phyloP scores from a whole-genome alignment of 2,888 invertebrate genomes.

The Corythucha ciliata region DNA sequence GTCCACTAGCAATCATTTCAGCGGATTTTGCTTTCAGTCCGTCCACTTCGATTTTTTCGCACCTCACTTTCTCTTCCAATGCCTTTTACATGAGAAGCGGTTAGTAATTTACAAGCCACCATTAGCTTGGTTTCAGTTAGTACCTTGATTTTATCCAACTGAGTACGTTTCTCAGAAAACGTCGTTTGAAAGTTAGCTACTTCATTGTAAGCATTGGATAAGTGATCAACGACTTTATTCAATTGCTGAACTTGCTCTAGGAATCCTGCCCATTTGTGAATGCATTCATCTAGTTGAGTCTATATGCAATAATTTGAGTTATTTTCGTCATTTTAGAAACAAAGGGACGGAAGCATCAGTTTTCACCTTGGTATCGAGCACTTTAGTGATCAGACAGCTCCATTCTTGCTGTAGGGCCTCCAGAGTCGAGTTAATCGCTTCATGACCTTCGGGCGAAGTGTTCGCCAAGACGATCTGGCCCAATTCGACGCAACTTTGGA shows the following conservation, averaged over 20 bases:
- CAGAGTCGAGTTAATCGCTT: conserved; percentile 72
- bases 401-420: conserved; percentile 80
- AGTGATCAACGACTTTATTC: conserved; percentile 68
- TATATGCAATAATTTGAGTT: conserved; percentile 24
- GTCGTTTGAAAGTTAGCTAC: conserved; percentile 66
- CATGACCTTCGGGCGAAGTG: conserved; percentile 80
- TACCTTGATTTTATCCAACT: conserved; percentile 69
- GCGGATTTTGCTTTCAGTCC: conserved; percentile 70
- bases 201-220: conserved; percentile 65
- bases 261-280: conserved; percentile 85
- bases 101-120: conserved; percentile 7
- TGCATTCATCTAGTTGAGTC: conserved; percentile 73
- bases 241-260: conserved; percentile 78
- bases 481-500: conserved; percentile 79
- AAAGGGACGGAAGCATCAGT: not conserved
- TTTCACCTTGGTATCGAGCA: conserved; percentile 71
- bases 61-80: conserved; percentile 76
- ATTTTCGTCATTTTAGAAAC: not conserved
- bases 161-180: conserved; percentile 75
- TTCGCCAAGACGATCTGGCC: conserved; percentile 86
- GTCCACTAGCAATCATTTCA: conserved; percentile 77
- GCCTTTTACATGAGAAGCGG: conserved; percentile 42
- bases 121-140: not conserved
- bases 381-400: conserved; percentile 75
- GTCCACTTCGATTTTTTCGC: conserved; percentile 84